Evolutionary conservation across 2,888 invertebrate species (phyloP), one percentile per base, ranked within the genome.

Genomic region (Ophion ventricosus): DNA sequence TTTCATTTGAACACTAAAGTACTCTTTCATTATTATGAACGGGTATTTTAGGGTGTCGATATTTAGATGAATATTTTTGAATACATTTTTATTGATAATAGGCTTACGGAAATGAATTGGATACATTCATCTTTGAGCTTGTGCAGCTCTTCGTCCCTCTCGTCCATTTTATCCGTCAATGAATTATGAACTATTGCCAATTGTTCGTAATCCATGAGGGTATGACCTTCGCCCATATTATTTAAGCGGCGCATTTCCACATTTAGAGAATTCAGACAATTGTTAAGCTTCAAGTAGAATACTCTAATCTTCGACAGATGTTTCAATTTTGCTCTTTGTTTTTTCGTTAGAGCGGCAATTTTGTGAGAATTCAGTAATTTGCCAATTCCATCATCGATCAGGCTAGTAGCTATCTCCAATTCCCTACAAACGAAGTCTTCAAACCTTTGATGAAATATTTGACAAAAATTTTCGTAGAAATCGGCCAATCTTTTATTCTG

Each of bases 151-250:
- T 87, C 86, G 17, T 66, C 70, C 29, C 87, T 87, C 35, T 89
- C 87, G 26, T 88, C 87, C 20, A 87, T 43, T 59, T 87, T 89
- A 29, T 88, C 88, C 8, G 64, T 66, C 17, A 77, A 70, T 17
- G 79, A 69, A 7, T 78, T 56, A 17, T 86, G 86, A 17, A 70
- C 78, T 20, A 80, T 85, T 25, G 64, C 4, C 67, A 90, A 69
- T 70, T 84, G 75, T 43, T 88, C 88, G 40, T 89, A 89, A 59
- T 88, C 86, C 57, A 87, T 80, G 20, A 88, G 79, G 1, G 88
- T 87, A 49, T 70, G 85, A 11, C 86, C 86, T 1, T 85, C 83
- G 0, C 87, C 88, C n/a, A 89, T 66, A 25, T 76, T 49, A 70
- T 89, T 87, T 8, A 82, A 29, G 10, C 64, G 17, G 3, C 56